Conservation (phyloP, 2,113 vertebrate species). For the Misgurnus mizolepis region DNA sequence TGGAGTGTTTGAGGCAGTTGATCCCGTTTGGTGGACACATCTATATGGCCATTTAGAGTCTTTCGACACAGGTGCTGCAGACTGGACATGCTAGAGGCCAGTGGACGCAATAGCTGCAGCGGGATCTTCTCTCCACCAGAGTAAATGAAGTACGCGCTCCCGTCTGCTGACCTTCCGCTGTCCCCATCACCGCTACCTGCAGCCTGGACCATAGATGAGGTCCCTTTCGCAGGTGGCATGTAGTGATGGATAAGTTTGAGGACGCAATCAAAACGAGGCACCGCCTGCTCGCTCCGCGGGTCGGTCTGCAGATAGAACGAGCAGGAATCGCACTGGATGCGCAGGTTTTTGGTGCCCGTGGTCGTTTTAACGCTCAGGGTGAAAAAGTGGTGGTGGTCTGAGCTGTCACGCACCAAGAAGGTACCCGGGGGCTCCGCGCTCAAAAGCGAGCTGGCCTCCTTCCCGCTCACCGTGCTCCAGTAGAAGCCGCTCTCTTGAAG, state of each 20-base stretch:
- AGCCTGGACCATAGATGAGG: constrained; percentile 51
- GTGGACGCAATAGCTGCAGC: constrained; percentile 86
- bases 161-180: constrained; percentile 56
- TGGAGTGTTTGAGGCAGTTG: constrained; percentile 88
- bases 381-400: constrained; percentile 96
- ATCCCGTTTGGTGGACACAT: constrained; percentile 78
- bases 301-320: constrained; percentile 94
- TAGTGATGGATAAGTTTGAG: constrained; percentile 95
- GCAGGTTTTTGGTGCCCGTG: constrained; percentile 93
- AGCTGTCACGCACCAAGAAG: constrained; percentile 97
- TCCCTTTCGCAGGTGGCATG: constrained; percentile 77
- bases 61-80: constrained; percentile 96
- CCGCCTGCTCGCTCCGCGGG: constrained; percentile 83
- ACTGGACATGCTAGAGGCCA: constrained; percentile 85
- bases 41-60: constrained; percentile 89
- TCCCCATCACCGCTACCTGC: constrained; percentile 40
- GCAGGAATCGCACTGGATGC: constrained; percentile 90
- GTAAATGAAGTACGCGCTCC: constrained; percentile 88
- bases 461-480: constrained; percentile 91
- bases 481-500: constrained; percentile 98
- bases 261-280: constrained; percentile 93
- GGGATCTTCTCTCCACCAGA: constrained; percentile 90
- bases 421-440: constrained; percentile 87
- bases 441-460: constrained; percentile 89
- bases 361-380: constrained; percentile 94